Evolutionary conservation across 2,113 vertebrate genomes (phyloP), one percentile per base, ranked within the genome.

Genomic region (Festucalex cinctus): DNA sequence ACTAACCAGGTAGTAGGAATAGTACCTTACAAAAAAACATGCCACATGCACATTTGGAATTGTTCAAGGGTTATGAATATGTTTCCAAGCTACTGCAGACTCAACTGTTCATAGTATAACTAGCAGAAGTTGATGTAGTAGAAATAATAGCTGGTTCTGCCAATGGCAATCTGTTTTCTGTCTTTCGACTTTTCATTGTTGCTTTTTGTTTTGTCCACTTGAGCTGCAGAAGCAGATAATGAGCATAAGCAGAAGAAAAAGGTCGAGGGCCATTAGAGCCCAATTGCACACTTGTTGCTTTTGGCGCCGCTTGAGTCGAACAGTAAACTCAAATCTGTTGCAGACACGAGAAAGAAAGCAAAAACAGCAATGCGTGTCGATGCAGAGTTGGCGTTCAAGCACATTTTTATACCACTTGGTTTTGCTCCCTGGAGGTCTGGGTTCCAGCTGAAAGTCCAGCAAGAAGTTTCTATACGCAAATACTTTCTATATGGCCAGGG

Each of bases 241-340:
- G 59, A 83, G 69, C 82, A 86, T 75, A 84, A 81, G 70, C 71
- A 85, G 79, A 85, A 75, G 69, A 77, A 87, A n/a, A 83, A 72
- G 72, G 73, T 80, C 65, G 66, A 51, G 68, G 76, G 24, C 74
- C 79, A 78, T 85, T 91, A 75, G 73, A 70, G 76, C 83, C 65
- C 74, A 49, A 83, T 76, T 24, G 68, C 71, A 71, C 70, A 75
- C 75, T 28, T 71, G 65, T 70, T 64, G 41, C 20, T 64, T 64
- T 64, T 64, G 62, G 35, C 57, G 26, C 57, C 53, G 12, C 39
- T 70, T 61, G 64, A 69, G 68, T 64, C 70, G 69, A 71, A 57
- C 14, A 9, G 16, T 57, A 61, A 68, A 77, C 75, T 51, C 22
- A 56, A 71, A 46, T 78, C 60, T 43, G 36, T 35, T 35, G 8